Evolutionary conservation across 2,888 invertebrate genomes (phyloP), one percentile per base, ranked within the genome.

Genomic region (Drosophila paranaensis): DNA sequence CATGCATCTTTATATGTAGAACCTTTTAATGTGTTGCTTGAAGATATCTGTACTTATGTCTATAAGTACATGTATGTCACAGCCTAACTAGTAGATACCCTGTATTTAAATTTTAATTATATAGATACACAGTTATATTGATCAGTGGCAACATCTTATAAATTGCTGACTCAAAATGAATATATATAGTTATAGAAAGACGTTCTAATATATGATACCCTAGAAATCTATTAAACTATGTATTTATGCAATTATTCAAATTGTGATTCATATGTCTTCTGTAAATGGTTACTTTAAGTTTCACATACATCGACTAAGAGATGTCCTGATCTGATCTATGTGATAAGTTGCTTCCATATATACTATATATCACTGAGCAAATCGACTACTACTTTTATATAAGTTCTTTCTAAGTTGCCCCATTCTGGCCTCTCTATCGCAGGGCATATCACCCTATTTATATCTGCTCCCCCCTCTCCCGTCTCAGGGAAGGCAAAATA

Each of bases 401-500:
- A 0, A 8, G 3, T 3, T 30, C 3, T 9, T 9, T 10, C n/a
- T 5, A 27, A 9, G 14, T 2, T 46, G 4, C 5, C 33, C 30
- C 6, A 16, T 16, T 5, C 27, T 13, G 5, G 4, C 0, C 14
- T 14, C 5, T 25, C n/a, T 9, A 25, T 45, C 58, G 20, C 33
- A 50, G 64, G 27, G 50, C 33, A 60, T 50, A 56, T 16, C 35
- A 16, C 20, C 13, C 51, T 35, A 37, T 51, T 51, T 20, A 13
- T 56, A 37, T n/a, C 30, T 10, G n/a, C 8, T 14, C 3, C 14
- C 9, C 45, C 20, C 14, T 46, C 11, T 2, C n/a, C 10, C 11
- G 3, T 6, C 56, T 30, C 40, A 61, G 46, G 42, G 2, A 45
- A 2, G 46, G 37, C 13, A 67, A 57, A 61, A 51, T 56, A 81